Evolutionary conservation across 2,113 vertebrate species (phyloP).

Genomic region (Oncorhynchus mykiss): DNA sequence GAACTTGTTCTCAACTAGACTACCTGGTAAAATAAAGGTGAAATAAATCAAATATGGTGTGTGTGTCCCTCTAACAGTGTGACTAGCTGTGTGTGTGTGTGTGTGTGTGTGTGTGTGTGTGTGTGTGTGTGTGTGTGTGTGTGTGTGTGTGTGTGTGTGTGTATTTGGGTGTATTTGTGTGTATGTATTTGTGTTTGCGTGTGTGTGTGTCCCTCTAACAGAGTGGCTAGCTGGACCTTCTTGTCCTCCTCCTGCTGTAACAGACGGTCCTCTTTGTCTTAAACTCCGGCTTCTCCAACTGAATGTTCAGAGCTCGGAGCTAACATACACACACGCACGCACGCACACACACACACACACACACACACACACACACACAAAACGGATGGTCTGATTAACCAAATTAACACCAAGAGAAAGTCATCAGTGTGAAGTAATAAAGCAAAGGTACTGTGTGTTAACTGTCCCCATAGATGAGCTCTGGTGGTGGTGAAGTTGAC

Average conservation of each 20-base stretch:
- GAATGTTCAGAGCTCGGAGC: too few relatives aligned
- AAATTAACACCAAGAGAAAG: not conserved
- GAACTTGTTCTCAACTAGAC: too few relatives aligned
- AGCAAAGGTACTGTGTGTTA: conserved; percentile 43
- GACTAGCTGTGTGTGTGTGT: conserved; percentile 89
- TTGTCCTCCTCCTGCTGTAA: too few relatives aligned
- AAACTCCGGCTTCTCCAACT: too few relatives aligned
- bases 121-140: conserved; percentile 93
- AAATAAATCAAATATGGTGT: not conserved
- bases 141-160: conserved; percentile 68
- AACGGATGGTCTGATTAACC: too few relatives aligned
- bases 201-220: conserved; percentile 89
- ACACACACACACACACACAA: conserved; percentile 13
- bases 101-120: too few relatives aligned
- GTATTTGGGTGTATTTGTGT: too few relatives aligned
- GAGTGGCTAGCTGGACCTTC: conserved; percentile 85
- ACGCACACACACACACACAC: not conserved
- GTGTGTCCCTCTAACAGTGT: conserved; percentile 86
- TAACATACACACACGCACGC: not conserved
- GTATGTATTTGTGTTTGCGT: too few relatives aligned
- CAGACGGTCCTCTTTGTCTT: too few relatives aligned
- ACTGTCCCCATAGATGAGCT: conserved; percentile 92
- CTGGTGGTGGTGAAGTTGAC: conserved; percentile 95
- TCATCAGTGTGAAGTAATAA: not conserved
- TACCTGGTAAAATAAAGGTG: too few relatives aligned